A percentile compares a stretch with the other conserved stretches of the same genome.
Conservation (phyloP, 2,113 vertebrate genomes). For the Mirza zaza region DNA sequence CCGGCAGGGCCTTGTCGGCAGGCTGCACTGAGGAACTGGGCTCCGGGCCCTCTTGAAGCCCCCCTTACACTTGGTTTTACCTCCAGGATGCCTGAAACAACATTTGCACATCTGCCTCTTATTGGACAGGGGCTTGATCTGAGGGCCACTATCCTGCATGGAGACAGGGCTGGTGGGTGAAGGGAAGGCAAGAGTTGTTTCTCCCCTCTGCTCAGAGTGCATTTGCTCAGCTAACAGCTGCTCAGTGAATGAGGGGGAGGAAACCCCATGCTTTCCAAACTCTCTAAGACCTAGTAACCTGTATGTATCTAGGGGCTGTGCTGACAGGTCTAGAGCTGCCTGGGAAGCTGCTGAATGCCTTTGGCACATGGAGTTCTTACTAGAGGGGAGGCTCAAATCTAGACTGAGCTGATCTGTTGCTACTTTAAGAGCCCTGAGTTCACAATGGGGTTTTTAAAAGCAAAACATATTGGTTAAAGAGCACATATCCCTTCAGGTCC, state of each 20-base stretch:
- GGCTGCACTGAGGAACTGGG: background rate
- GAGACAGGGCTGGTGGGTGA: background rate
- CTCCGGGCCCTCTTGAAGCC: background rate
- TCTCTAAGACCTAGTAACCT: background rate
- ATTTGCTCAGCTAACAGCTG: background rate
- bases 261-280: background rate
- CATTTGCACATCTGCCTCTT: background rate
- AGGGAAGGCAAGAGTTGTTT: background rate
- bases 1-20: background rate
- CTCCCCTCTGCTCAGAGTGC: background rate
- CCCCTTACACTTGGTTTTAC: background rate
- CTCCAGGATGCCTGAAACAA: background rate
- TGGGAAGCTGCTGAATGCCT: background rate
- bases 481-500: slow-evolving; percentile 9
- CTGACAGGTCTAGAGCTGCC: background rate
- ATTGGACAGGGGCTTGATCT: background rate
- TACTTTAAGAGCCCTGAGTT: slow-evolving; percentile 22
- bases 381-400: background rate
- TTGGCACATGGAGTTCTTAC: background rate
- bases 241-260: background rate
- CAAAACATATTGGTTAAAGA: background rate
- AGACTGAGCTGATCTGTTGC: background rate
- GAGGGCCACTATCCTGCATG: background rate
- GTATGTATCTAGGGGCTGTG: background rate
- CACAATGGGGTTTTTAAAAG: background rate